Evolutionary conservation across 2,888 invertebrate genomes (phyloP).

Genomic region (Aphodius sticticus): DNA sequence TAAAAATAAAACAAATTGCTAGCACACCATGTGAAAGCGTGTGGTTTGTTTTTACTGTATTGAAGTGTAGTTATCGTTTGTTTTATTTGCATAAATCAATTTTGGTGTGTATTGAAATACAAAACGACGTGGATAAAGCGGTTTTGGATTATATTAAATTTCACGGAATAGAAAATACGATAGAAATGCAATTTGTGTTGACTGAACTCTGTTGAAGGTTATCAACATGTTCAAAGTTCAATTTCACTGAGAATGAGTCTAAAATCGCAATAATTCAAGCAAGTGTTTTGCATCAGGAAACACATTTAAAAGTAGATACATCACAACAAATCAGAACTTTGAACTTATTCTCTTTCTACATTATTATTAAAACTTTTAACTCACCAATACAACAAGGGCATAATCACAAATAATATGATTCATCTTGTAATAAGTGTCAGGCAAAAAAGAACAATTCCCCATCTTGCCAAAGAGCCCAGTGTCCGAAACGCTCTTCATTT

Average conservation of each 20-base stretch:
- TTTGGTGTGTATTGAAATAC: neutral
- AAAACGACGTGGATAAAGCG: neutral
- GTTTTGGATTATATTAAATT: neutral
- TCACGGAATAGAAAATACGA: neutral
- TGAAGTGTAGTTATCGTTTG: neutral
- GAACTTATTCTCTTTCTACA: neutral
- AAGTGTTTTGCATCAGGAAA: neutral
- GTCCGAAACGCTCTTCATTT: conserved; percentile 15
- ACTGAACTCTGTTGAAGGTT: neutral
- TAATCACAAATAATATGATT: conserved; percentile 36
- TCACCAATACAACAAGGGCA: conserved; percentile 38
- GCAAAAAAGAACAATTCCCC: conserved; percentile 41
- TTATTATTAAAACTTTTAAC: neutral
- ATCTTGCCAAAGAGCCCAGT: conserved; percentile 24
- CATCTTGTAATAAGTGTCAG: conserved; percentile 33
- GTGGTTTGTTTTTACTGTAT: neutral
- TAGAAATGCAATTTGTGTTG: neutral
- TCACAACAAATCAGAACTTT: neutral
- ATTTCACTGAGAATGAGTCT: neutral
- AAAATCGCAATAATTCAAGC: neutral
- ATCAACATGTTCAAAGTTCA: neutral
- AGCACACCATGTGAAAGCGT: neutral
- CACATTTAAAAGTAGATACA: neutral
- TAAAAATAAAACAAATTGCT: neutral
- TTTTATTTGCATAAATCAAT: neutral